A percentile compares a stretch with the other conserved stretches of the same genome.
Conservation (phyloP, 2,113 vertebrate genomes). For the Salvator merianae region DNA sequence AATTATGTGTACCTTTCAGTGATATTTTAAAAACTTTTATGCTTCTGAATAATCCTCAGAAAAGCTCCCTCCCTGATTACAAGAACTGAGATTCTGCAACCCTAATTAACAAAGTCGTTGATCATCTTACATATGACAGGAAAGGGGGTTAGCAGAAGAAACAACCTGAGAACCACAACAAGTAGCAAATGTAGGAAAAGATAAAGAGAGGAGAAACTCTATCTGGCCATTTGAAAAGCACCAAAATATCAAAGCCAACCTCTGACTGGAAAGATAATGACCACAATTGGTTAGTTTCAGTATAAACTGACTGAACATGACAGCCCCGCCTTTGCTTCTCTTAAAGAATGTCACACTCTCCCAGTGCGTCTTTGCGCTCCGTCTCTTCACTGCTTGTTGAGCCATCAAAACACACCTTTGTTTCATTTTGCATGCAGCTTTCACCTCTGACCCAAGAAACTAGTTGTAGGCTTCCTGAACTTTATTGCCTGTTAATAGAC, state of each 20-base stretch:
- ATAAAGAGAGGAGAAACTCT: fast-evolving
- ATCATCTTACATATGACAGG: neutral
- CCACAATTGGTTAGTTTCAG: conserved; percentile 38
- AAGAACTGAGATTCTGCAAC: neutral
- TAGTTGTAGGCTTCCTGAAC: conserved; percentile 86
- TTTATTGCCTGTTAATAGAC: conserved; percentile 89
- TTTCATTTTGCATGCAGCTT: conserved; percentile 83
- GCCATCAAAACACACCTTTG: conserved; percentile 83
- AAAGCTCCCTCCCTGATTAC: too few relatives aligned
- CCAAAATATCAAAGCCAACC: neutral
- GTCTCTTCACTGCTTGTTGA: conserved; percentile 69
- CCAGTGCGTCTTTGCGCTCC: conserved; percentile 56
- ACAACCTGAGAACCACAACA: neutral
- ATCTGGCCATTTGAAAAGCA: neutral
- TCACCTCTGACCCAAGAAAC: conserved; percentile 87
- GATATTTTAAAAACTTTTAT: neutral
- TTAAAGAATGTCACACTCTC: conserved; percentile 72
- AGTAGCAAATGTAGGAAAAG: neutral
- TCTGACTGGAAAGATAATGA: conserved; percentile 37
- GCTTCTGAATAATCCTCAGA: neutral
- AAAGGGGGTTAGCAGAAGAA: neutral
- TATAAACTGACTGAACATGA: neutral
- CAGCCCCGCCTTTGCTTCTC: conserved; percentile 64
- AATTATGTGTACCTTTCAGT: neutral
- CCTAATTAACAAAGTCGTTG: neutral